Evolutionary conservation across 2,113 vertebrate genomes (phyloP), one percentile per base, ranked within the genome.

Genomic region (Turdus rufiventris): DNA sequence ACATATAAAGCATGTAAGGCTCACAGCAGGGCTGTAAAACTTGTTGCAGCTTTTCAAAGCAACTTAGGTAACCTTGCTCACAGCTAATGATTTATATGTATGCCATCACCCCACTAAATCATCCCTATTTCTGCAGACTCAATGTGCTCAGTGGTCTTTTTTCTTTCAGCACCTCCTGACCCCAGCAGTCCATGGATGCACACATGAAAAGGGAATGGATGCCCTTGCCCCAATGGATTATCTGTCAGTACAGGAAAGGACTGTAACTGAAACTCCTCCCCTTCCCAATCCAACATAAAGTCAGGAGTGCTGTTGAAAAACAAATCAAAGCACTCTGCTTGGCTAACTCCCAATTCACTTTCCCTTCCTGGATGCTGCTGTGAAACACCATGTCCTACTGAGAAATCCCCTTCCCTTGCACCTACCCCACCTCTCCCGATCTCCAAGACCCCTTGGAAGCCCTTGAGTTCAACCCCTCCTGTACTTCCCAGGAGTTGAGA

Each of bases 181-280:
- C 60, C 38, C 14, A 1, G 72, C 51, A 71, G 58, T 0, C 21
- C 77, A 29, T 2, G 33, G 68, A 38, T 34, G 28, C 23, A 21
- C 61, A 67, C 3, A 2, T 38, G 45, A 21, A 54, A 88, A 85
- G 54, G 38, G 77, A 65, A 56, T 1, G 1, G 66, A 58, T 26
- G 18, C 14, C 58, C 38, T 43, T 54, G 50, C 43, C 43, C 79
- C 86, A 9, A 33, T 7, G 34, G 72, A 84, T 91, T 56, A 74
- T 81, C 80, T 77, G 61, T 72, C 86, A 84, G 79, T 36, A 48
- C 79, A 10, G 9, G 93, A 94, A 95, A 80, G 63, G 47, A n/a
- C 89, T 66, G 93, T 74, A 91, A 96, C 78, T 78, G 25, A 82
- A 96, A 68, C 51, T 54, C 60, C 62, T 15, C 54, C n/a, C 71